Evolutionary conservation across 2,113 vertebrate species (phyloP).

Genomic region (Solea senegalensis): DNA sequence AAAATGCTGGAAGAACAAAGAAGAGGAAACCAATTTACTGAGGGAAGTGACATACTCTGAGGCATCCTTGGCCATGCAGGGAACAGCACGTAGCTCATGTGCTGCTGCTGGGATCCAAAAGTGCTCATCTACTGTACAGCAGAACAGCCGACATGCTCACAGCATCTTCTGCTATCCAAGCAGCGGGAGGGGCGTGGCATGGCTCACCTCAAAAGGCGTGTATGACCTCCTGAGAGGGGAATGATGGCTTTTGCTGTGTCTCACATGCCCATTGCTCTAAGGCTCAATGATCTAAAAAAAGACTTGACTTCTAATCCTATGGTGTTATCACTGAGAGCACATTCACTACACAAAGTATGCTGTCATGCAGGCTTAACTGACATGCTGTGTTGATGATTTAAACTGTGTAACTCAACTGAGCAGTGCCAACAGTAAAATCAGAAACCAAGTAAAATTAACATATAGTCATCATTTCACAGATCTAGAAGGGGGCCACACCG

Average conservation of each 20-base stretch:
- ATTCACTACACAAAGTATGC: slow-evolving; percentile 37
- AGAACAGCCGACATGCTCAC: neutral
- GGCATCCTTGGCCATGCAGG: slow-evolving; percentile 63
- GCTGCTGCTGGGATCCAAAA: slow-evolving; percentile 17
- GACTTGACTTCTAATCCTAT: slow-evolving; percentile 59
- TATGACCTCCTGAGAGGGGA: neutral
- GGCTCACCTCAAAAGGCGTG: neutral
- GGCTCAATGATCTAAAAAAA: slow-evolving; percentile 70
- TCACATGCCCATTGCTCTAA: slow-evolving; percentile 41
- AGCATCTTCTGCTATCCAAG: slow-evolving; percentile 19
- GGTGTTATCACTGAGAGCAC: slow-evolving; percentile 38
- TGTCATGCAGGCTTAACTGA: slow-evolving; percentile 45
- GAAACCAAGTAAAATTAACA: too few species aligned
- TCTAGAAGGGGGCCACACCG: too few species aligned
- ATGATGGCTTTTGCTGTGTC: slow-evolving; percentile 10
- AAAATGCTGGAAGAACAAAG: slow-evolving; percentile 35
- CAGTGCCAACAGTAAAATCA: neutral
- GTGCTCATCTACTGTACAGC: neutral
- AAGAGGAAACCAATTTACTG: slow-evolving; percentile 23
- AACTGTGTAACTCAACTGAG: neutral
- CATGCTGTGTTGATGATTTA: neutral
- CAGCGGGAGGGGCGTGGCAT: slow-evolving; percentile 9
- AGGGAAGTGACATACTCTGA: neutral
- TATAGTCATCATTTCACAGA: too few species aligned
- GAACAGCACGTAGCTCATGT: slow-evolving; percentile 6